These are phyloP conservation scores for Cephus pulcher DNA, from an alignment of 2,888 invertebrate species.

Conservation along the genomic window DNA sequence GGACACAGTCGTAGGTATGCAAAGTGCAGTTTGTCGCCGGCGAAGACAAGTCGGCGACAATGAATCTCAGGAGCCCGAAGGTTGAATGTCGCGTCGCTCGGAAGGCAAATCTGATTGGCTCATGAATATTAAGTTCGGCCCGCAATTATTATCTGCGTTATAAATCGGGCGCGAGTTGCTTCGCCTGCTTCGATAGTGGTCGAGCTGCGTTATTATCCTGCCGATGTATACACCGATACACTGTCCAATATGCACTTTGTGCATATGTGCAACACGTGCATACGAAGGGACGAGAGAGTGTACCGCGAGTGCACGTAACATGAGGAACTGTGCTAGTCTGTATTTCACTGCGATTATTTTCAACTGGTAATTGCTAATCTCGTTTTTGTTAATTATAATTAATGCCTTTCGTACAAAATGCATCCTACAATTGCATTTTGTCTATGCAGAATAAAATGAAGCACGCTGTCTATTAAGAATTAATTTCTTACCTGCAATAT, in stretches of 20 bases:
- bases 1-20: background rate
- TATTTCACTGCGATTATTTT: slow-evolving; percentile 49
- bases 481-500: background rate
- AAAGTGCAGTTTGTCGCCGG: background rate
- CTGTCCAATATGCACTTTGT: slow-evolving; percentile 19
- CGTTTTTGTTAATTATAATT: slow-evolving; percentile 65
- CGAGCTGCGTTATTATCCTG: slow-evolving; percentile 40
- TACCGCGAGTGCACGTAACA: slow-evolving; percentile 20
- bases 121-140: slow-evolving; percentile 67
- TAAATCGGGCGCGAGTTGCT: slow-evolving; percentile 61
- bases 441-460: background rate
- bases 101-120: slow-evolving; percentile 66
- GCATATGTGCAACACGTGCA: slow-evolving; percentile 24
- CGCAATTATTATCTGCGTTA: slow-evolving; percentile 67
- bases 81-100: slow-evolving; percentile 54
- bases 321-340: slow-evolving; percentile 21
- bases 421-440: background rate
- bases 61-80: slow-evolving; percentile 50
- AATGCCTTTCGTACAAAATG: slow-evolving; percentile 55
- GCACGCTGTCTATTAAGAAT: slow-evolving; percentile 11
- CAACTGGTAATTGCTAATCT: slow-evolving; percentile 65
- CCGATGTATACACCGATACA: slow-evolving; percentile 29
- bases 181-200: slow-evolving; percentile 40
- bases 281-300: slow-evolving; percentile 23
- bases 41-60: slow-evolving; percentile 35